Evolutionary conservation across 2,113 vertebrate genomes (phyloP).

Genomic region (Haplochromis vanheusdeni): DNA sequence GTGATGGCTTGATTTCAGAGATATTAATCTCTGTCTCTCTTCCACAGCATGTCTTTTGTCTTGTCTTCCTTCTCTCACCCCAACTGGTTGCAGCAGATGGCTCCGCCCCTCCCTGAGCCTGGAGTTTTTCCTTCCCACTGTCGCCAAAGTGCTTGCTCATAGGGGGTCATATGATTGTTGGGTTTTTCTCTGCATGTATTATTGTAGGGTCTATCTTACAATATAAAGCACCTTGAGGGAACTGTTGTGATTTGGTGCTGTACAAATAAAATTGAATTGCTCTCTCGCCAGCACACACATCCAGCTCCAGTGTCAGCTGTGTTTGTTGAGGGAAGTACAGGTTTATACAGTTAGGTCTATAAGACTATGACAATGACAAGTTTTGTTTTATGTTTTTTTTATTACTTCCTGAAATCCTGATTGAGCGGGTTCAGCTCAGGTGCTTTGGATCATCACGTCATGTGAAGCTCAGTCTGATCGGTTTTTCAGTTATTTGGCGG

Average conservation of each 20-base stretch:
- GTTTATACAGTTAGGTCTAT: background rate
- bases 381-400: background rate
- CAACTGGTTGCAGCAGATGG: accelerated
- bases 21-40: background rate
- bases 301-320: background rate
- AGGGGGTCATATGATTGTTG: accelerated
- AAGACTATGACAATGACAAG: background rate
- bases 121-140: background rate
- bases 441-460: background rate
- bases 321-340: background rate
- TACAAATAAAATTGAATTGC: background rate
- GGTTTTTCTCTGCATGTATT: background rate
- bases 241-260: accelerated
- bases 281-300: background rate
- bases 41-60: background rate
- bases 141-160: background rate
- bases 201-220: accelerated
- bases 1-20: background rate
- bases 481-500: background rate
- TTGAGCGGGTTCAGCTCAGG: background rate
- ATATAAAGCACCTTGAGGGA: accelerated
- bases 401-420: background rate
- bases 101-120: accelerated
- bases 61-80: background rate
- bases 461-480: background rate